Conservation (phyloP, 2,797 vertebrate species). For the Cyclura pinguis region DNA sequence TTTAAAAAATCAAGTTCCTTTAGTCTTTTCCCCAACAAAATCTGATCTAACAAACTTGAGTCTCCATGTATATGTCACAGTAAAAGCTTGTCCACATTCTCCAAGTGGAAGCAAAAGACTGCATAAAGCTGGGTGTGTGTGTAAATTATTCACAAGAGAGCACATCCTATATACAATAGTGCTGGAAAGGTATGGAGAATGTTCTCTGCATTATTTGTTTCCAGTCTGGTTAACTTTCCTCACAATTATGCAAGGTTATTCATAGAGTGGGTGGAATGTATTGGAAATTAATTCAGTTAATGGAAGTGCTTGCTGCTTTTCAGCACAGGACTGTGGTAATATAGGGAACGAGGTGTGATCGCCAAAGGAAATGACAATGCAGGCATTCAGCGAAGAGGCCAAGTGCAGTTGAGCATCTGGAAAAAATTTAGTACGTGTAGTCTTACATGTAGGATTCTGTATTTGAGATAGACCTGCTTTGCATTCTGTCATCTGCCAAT, state of each 20-base stretch:
- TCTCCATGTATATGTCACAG: rapidly evolving
- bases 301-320: constrained; percentile 49
- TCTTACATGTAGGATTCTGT: constrained; percentile 47
- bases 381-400: constrained; percentile 56
- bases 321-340: constrained; percentile 55
- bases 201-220: neutral
- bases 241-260: neutral
- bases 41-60: neutral
- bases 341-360: constrained; percentile 57
- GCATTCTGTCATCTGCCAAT: constrained; percentile 63
- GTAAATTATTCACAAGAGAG: neutral
- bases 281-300: constrained; percentile 29
- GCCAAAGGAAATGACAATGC: constrained; percentile 44
- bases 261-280: constrained; percentile 11
- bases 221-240: constrained; percentile 23
- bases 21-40: neutral
- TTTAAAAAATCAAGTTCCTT: neutral
- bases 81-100: rapidly evolving
- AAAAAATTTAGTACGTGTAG: constrained; percentile 56
- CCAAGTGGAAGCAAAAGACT: neutral
- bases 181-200: neutral
- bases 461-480: constrained; percentile 64
- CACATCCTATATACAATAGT: neutral
- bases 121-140: neutral
- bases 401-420: constrained; percentile 68